Conservation (phyloP, 2,888 invertebrate species). For the Aphodius sticticus region DNA sequence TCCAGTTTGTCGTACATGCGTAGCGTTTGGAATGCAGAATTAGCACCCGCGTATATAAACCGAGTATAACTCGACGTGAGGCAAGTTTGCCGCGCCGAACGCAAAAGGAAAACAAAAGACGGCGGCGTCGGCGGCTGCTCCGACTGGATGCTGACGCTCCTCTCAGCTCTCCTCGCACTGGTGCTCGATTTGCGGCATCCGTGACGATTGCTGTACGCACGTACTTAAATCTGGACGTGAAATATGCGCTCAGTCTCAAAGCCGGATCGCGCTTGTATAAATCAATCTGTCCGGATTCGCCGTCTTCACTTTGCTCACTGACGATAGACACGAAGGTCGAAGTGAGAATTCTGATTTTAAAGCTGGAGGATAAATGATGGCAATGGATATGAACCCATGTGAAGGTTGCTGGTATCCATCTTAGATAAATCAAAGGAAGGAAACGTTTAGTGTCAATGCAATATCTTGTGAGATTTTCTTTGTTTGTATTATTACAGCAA, state of each 20-base stretch:
- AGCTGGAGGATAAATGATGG: background rate
- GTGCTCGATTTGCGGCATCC: background rate
- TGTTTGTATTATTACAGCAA: too few species aligned
- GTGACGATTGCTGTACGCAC: background rate
- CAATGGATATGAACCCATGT: background rate
- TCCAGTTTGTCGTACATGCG: background rate
- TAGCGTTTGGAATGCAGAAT: background rate
- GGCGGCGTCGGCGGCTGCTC: background rate
- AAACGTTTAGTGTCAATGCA: too few species aligned
- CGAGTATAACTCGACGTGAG: background rate
- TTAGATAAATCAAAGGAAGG: too few species aligned
- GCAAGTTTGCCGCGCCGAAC: background rate
- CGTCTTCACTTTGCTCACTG: background rate
- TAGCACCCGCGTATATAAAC: background rate
- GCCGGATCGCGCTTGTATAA: background rate
- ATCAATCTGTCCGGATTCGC: background rate
- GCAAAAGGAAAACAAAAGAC: slow-evolving; percentile 4
- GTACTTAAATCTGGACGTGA: background rate
- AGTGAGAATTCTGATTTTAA: background rate
- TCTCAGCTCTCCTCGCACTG: background rate
- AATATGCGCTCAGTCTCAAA: background rate
- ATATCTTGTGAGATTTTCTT: too few species aligned
- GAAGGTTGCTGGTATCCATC: background rate
- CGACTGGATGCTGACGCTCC: background rate
- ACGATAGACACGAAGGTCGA: background rate